Evolutionary conservation across 2,888 invertebrate species (phyloP).

Genomic region (Rambutsinella grinnellia): DNA sequence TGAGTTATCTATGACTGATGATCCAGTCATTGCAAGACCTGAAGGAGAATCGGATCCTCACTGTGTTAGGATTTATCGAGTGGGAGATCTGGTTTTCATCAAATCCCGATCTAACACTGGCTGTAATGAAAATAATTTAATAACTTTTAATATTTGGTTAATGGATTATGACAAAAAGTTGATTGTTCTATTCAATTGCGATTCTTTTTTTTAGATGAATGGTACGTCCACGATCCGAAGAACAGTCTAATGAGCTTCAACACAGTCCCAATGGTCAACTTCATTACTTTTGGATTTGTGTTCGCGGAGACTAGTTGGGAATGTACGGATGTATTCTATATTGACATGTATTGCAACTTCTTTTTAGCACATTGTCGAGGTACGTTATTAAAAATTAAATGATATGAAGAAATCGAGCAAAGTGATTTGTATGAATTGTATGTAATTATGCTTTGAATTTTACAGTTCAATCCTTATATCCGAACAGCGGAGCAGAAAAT

Average conservation of each 20-base stretch:
- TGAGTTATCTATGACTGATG: conserved; percentile 38
- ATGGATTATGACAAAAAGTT: too few relatives aligned
- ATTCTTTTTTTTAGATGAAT: conserved; percentile 7
- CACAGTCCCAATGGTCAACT: conserved; percentile 22
- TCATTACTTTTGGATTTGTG: conserved; percentile 36
- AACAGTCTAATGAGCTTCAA: conserved; percentile 28
- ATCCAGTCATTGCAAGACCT: conserved; percentile 28
- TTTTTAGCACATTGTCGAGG: conserved; percentile 52
- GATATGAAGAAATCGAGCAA: too few relatives aligned
- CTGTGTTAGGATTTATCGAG: conserved; percentile 42
- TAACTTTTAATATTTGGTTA: too few relatives aligned
- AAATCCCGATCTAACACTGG: conserved; percentile 35
- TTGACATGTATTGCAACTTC: conserved; percentile 48
- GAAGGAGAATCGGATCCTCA: conserved; percentile 20
- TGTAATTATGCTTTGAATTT: background rate
- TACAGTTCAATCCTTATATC: background rate
- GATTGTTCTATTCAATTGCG: too few relatives aligned
- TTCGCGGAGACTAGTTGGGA: conserved; percentile 10
- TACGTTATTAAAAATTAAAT: too few relatives aligned
- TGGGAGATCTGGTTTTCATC: conserved; percentile 50
- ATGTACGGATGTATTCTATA: conserved; percentile 51
- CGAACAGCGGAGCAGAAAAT: conserved; percentile 2
- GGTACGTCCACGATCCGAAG: conserved; percentile 7
- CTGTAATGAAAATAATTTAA: too few relatives aligned
- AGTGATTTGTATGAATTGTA: too few relatives aligned